A percentile compares a stretch with the other conserved stretches of the same genome.
phyloP scores from a whole-genome alignment of 2,888 invertebrate species.

The Lycaena phlaeas region DNA sequence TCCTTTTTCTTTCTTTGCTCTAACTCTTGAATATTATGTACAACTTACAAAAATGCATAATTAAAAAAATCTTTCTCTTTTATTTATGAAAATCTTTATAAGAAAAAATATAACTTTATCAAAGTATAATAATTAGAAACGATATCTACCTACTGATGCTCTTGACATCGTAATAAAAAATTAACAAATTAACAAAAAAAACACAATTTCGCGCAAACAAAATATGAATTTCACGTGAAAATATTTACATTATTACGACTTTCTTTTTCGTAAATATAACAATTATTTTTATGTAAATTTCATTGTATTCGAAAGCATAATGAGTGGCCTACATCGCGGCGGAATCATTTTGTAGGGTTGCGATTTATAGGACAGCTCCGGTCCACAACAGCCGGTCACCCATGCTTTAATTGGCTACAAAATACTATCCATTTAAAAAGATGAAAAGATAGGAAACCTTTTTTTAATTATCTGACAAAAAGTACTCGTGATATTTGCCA shows the following conservation, averaged over 20 bases:
- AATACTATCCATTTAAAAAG: slow-evolving; percentile 58
- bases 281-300: slow-evolving; percentile 18
- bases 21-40: no score
- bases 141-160: no score
- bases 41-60: no score
- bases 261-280: background rate
- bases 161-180: no score
- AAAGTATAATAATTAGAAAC: no score
- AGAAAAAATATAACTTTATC: no score
- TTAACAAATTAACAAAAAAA: no score
- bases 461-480: background rate
- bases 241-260: background rate
- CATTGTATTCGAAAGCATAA: slow-evolving; percentile 22
- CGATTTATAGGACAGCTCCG: slow-evolving; percentile 58
- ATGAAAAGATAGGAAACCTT: slow-evolving; percentile 18
- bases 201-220: background rate
- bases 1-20: no score
- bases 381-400: slow-evolving; percentile 48
- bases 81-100: no score
- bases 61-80: no score
- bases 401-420: slow-evolving; percentile 68
- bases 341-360: slow-evolving; percentile 64
- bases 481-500: no score
- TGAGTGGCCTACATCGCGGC: slow-evolving; percentile 28
- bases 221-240: background rate